phyloP scores from a whole-genome alignment of 2,888 invertebrate species.

The Habrosyne pyritoides region DNA sequence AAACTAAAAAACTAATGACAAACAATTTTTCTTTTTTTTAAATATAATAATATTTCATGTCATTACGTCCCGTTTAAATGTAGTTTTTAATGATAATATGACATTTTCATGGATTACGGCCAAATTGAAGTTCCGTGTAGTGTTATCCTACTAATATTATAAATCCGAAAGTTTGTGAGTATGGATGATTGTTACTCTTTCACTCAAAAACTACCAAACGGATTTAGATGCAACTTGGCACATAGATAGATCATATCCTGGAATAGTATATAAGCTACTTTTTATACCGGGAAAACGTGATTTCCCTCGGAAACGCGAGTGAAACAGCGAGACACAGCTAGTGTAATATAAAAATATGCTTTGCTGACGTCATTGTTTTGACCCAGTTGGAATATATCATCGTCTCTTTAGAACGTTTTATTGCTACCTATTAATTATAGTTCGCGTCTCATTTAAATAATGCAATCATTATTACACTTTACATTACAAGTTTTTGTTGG shows the following conservation, averaged over 20 bases:
- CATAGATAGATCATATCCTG: too few relatives aligned
- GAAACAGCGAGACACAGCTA: too few relatives aligned
- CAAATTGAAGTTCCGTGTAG: slow-evolving; percentile 41
- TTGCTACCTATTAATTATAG: not conserved
- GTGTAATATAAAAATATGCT: slow-evolving; percentile 26
- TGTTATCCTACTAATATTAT: too few relatives aligned
- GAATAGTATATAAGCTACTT: too few relatives aligned
- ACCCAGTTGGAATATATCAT: slow-evolving; percentile 2
- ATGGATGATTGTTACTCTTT: too few relatives aligned
- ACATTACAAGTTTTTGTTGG: not conserved
- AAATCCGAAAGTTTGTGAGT: too few relatives aligned
- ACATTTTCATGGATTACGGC: slow-evolving; percentile 46
- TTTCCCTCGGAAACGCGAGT: too few relatives aligned
- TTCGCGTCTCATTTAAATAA: not conserved
- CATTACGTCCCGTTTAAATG: slow-evolving; percentile 22
- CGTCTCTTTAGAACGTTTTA: not conserved
- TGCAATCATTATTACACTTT: not conserved
- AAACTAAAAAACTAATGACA: not conserved
- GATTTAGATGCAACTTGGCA: too few relatives aligned
- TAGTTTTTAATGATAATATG: slow-evolving; percentile 33
- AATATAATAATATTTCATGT: slow-evolving; percentile 30
- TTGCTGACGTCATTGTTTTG: slow-evolving; percentile 19
- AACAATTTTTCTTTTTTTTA: slow-evolving; percentile 17
- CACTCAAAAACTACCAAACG: too few relatives aligned
- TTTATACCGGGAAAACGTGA: too few relatives aligned